A percentile compares a stretch with the other conserved stretches of the same genome.
Evolutionary conservation across 2,113 vertebrate species (phyloP).

Genomic region (Vulpes ferrilata): DNA sequence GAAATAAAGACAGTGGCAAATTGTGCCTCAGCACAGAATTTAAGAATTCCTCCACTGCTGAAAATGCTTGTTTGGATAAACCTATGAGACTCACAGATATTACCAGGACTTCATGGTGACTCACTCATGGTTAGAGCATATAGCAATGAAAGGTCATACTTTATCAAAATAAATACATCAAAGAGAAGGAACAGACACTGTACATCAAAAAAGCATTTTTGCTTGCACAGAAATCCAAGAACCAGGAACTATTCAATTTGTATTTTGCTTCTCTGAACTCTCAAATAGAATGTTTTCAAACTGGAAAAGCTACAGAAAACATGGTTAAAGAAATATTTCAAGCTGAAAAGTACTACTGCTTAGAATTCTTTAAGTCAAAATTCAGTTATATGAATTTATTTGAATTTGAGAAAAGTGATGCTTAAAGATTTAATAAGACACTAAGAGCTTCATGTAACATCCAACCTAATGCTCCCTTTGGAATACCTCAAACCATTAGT

Average conservation of each 20-base stretch:
- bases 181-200: not conserved
- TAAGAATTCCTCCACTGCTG: not conserved
- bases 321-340: not conserved
- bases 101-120: not conserved
- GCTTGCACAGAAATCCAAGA: not conserved
- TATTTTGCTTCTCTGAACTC: not conserved
- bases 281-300: not conserved
- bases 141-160: not conserved
- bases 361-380: conserved; percentile 24
- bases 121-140: not conserved
- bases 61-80: not conserved
- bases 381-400: not conserved
- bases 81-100: not conserved
- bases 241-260: not conserved
- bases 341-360: not conserved
- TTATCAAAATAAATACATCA: not conserved
- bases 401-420: conserved; percentile 31
- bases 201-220: not conserved
- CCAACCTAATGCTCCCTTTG: not conserved
- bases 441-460: not conserved
- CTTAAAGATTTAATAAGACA: conserved; percentile 17
- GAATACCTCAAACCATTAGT: not conserved
- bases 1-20: not conserved
- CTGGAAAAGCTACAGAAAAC: conserved; percentile 5
- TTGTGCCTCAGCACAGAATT: not conserved